These are phyloP conservation scores for Argopecten irradians DNA, from an alignment of 1,140 invertebrate species.

Conservation along the genomic window DNA sequence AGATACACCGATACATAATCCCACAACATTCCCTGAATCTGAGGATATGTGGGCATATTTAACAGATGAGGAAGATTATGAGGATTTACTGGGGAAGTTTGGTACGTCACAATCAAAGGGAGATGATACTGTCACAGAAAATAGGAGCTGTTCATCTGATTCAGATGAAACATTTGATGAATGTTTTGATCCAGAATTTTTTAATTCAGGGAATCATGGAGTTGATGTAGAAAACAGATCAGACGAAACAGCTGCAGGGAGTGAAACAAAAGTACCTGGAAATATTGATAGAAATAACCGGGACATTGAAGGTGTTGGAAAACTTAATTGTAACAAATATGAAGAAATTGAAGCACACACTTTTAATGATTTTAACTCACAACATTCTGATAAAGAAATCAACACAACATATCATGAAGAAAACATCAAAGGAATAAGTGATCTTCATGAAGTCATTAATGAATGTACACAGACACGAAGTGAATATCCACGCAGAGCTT, in stretches of 20 bases:
- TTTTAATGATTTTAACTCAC: neutral
- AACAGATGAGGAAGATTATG: neutral
- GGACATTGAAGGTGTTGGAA: neutral
- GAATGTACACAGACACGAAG: neutral
- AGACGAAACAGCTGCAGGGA: neutral
- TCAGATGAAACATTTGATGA: neutral
- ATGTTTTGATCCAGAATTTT: conserved; percentile 7
- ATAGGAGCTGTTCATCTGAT: neutral
- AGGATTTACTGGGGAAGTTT: neutral
- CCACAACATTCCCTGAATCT: neutral
- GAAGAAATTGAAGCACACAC: neutral
- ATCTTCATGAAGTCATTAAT: neutral
- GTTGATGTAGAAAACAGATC: neutral
- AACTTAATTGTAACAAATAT: neutral
- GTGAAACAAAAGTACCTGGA: neutral
- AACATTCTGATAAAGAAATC: neutral
- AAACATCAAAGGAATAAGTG: too few species aligned
- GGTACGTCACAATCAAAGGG: neutral
- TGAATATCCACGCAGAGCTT: neutral
- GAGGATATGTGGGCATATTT: neutral
- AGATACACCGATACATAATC: neutral
- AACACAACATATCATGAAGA: neutral
- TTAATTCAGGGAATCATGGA: neutral
- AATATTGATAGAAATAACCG: neutral
- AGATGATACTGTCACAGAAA: neutral